phyloP scores from a whole-genome alignment of 2,888 invertebrate genomes.

The Lacanobia wlatinum region DNA sequence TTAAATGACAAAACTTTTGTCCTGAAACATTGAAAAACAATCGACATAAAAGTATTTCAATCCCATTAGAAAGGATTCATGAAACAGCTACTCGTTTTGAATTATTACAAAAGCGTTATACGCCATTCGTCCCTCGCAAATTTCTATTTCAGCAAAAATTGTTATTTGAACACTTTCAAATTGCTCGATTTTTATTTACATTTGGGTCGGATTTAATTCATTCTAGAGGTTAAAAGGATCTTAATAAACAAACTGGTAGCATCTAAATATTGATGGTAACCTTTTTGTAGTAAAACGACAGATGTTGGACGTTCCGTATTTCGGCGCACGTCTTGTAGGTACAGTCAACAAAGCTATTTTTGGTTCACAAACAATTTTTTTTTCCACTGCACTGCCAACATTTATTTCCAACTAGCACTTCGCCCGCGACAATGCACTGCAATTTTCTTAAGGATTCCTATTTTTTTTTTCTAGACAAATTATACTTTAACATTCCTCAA shows the following conservation, averaged over 20 bases:
- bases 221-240: background rate
- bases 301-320: conserved; percentile 18
- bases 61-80: conserved; percentile 11
- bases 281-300: conserved; percentile 6
- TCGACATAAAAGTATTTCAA: conserved; percentile 27
- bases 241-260: conserved; percentile 10
- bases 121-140: conserved; percentile 8
- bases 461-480: too few relatives aligned
- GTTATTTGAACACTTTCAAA: conserved; percentile 25
- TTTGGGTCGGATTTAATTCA: conserved; percentile 1
- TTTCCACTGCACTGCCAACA: too few relatives aligned
- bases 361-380: too few relatives aligned
- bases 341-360: too few relatives aligned
- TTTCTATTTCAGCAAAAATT: conserved; percentile 4
- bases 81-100: background rate
- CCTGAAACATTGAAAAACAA: background rate
- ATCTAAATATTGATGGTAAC: conserved; percentile 26
- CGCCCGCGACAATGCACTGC: too few relatives aligned
- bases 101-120: conserved; percentile 18
- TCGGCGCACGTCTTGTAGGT: background rate
- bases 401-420: too few relatives aligned
- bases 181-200: conserved; percentile 14
- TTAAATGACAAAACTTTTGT: too few relatives aligned
- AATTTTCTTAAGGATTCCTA: too few relatives aligned
- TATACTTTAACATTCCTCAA: too few relatives aligned